These are phyloP conservation scores for Epiblema foenella DNA, from an alignment of 2,888 invertebrate genomes.

Conservation along the genomic window DNA sequence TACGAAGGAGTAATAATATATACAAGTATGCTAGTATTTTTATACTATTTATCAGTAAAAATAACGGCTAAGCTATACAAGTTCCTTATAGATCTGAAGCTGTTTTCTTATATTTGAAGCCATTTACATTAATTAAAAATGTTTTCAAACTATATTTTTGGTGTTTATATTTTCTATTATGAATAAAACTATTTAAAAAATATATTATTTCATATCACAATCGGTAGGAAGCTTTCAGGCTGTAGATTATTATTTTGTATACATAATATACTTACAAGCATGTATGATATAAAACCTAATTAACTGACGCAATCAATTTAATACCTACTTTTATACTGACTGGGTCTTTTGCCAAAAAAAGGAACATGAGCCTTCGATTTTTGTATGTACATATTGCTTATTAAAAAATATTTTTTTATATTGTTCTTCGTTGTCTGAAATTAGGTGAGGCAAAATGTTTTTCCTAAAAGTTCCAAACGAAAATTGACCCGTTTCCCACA, in stretches of 20 bases:
- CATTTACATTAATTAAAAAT: slow-evolving; percentile 57
- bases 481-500: background rate
- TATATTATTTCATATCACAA: slow-evolving; percentile 66
- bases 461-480: background rate
- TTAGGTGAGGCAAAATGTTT: background rate
- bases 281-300: slow-evolving; percentile 73
- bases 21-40: slow-evolving; percentile 8
- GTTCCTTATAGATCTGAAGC: slow-evolving; percentile 41
- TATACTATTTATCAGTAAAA: slow-evolving; percentile 20
- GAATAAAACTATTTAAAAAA: slow-evolving; percentile 66
- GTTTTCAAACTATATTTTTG: slow-evolving; percentile 54
- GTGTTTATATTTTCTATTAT: slow-evolving; percentile 40
- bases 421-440: background rate
- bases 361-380: too few species aligned
- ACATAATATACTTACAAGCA: slow-evolving; percentile 62
- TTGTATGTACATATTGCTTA: too few species aligned
- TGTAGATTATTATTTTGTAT: slow-evolving; percentile 46
- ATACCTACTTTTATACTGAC: too few species aligned
- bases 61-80: slow-evolving; percentile 30
- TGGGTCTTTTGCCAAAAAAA: background rate
- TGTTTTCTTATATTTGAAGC: slow-evolving; percentile 48
- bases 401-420: background rate
- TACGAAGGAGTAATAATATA: background rate
- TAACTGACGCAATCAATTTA: background rate
- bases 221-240: slow-evolving; percentile 82